Conservation (phyloP, 2,113 vertebrate species). For the Oncorhynchus keta region DNA sequence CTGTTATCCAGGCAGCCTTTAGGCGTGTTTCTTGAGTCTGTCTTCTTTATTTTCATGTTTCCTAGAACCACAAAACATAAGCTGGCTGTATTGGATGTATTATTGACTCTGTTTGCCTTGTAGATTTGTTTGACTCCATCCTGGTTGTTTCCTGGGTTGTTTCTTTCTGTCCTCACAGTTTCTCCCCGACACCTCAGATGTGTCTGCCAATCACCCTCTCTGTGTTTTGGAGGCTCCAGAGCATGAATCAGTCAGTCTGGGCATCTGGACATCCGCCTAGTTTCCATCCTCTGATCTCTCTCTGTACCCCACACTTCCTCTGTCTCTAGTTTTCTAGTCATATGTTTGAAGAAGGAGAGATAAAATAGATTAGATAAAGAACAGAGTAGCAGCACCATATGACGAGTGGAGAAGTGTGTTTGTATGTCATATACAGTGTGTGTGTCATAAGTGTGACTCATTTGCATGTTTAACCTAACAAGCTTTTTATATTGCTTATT, state of each 20-base stretch:
- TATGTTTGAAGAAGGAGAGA: neutral
- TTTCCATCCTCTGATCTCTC: slow-evolving; percentile 57
- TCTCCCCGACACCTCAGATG: slow-evolving; percentile 54
- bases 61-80: slow-evolving; percentile 4
- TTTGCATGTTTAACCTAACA: too few relatives aligned
- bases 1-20: neutral
- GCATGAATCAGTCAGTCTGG: slow-evolving; percentile 56
- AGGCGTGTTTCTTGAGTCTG: neutral
- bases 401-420: too few relatives aligned
- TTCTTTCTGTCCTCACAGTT: slow-evolving; percentile 56
- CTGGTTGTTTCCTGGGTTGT: slow-evolving; percentile 55
- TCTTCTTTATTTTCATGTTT: neutral
- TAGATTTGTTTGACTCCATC: slow-evolving; percentile 29
- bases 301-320: slow-evolving; percentile 34
- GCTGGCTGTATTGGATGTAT: slow-evolving; percentile 55
- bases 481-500: too few relatives aligned
- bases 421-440: too few relatives aligned
- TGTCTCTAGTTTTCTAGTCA: slow-evolving; percentile 21
- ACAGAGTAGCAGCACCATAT: too few relatives aligned
- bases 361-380: too few relatives aligned
- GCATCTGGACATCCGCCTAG: slow-evolving; percentile 50
- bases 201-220: slow-evolving; percentile 60
- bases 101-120: slow-evolving; percentile 61
- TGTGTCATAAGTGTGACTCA: too few relatives aligned
- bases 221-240: slow-evolving; percentile 62